Percentiles rank a stretch among this genome's conserved stretches.
These are phyloP conservation scores for Archegozetes longisetosus DNA, from an alignment of 1,140 invertebrate species.

Conservation along the genomic window DNA sequence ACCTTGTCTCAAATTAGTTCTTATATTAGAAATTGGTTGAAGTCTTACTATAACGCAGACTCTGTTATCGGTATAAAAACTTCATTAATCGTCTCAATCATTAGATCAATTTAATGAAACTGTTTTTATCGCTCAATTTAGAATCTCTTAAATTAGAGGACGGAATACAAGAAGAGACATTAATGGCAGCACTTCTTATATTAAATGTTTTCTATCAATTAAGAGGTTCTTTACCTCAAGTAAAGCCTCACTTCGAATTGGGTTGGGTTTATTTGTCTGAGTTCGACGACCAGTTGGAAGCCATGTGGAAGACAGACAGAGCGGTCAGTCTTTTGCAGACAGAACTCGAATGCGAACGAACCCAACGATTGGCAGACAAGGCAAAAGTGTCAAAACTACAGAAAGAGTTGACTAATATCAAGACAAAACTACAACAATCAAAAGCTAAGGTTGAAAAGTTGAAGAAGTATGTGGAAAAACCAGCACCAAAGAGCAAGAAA, in stretches of 20 bases:
- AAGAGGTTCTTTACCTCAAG: not conserved
- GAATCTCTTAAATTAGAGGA: not conserved
- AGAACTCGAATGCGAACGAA: not conserved
- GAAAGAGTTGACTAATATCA: not conserved
- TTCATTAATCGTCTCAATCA: not conserved
- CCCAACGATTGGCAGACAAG: not conserved
- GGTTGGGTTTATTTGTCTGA: not conserved
- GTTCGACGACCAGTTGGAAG: not conserved
- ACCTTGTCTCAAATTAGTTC: not conserved
- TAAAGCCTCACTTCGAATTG: not conserved
- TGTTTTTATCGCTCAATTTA: not conserved
- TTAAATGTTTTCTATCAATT: not conserved
- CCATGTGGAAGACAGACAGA: not conserved
- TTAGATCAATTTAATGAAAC: not conserved
- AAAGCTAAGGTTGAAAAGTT: not conserved
- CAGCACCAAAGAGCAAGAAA: not conserved
- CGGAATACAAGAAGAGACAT: not conserved
- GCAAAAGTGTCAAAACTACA: not conserved
- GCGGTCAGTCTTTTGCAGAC: not conserved
- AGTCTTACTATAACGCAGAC: not conserved
- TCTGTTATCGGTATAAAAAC: not conserved
- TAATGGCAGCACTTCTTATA: not conserved
- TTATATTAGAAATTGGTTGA: constrained; percentile 6
- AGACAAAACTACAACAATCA: not conserved
- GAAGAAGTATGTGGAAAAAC: not conserved